These are phyloP conservation scores for Meles meles DNA, from an alignment of 2,113 vertebrate genomes.

Conservation along the genomic window DNA sequence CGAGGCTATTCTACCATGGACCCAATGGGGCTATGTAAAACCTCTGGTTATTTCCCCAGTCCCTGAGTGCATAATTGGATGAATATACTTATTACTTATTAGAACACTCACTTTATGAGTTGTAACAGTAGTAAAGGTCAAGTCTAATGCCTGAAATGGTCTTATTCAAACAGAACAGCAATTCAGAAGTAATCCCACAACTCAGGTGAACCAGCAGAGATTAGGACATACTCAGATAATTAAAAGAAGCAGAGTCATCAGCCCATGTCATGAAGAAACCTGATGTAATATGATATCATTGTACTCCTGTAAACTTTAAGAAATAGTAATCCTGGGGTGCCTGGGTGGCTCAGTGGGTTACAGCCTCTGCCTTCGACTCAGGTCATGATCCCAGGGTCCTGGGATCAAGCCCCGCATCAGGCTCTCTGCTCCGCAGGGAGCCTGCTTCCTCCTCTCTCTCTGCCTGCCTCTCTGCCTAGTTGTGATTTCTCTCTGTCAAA, in stretches of 20 bases:
- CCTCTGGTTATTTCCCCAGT: not conserved
- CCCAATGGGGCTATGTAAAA: not conserved
- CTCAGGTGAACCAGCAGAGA: not conserved
- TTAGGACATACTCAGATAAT: not conserved
- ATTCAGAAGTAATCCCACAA: not conserved
- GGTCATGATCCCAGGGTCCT: too few relatives aligned
- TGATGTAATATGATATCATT: not conserved
- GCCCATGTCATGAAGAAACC: not conserved
- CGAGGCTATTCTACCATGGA: not conserved
- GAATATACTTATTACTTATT: not conserved
- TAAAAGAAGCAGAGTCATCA: not conserved
- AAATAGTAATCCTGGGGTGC: not conserved
- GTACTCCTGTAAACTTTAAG: not conserved
- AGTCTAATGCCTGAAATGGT: not conserved
- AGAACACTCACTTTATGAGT: not conserved
- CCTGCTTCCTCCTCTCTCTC: too few relatives aligned
- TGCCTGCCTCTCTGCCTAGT: too few relatives aligned
- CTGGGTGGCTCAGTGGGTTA: too few relatives aligned
- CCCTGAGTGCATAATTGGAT: not conserved
- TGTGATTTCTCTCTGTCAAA: too few relatives aligned
- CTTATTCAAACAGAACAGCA: not conserved
- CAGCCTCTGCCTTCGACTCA: too few relatives aligned
- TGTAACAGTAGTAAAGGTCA: not conserved
- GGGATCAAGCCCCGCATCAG: too few relatives aligned
- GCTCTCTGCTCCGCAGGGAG: too few relatives aligned